These are phyloP conservation scores for Pseudorectes ferrugineus DNA, from an alignment of 2,113 vertebrate species.

Conservation along the genomic window DNA sequence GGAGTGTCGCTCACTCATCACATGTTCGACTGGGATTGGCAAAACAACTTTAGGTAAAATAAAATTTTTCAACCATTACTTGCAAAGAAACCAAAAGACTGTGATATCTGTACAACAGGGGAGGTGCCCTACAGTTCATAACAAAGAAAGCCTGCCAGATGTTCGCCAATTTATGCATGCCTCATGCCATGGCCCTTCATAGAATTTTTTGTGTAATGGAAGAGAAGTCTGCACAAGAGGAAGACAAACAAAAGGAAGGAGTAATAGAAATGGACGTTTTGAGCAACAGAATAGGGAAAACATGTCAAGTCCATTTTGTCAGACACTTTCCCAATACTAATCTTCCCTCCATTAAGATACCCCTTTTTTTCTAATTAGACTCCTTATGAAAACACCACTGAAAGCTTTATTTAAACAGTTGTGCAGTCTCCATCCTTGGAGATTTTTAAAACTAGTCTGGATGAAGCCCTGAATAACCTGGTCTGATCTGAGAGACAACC, in stretches of 20 bases:
- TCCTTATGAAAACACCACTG: not conserved
- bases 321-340: not conserved
- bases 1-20: not conserved
- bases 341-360: not conserved
- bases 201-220: not conserved
- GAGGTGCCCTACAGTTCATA: not conserved
- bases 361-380: not conserved
- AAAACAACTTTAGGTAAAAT: not conserved
- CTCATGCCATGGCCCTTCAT: not conserved
- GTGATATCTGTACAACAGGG: not conserved
- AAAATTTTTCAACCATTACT: not conserved
- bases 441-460: not conserved
- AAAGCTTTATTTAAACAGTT: not conserved
- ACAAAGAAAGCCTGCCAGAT: not conserved
- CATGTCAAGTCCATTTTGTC: slow-evolving; percentile 26
- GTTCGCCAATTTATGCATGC: not conserved
- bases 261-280: slow-evolving; percentile 5
- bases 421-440: not conserved
- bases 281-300: slow-evolving; percentile 20
- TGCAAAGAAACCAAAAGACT: not conserved
- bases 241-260: slow-evolving; percentile 10
- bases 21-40: not conserved
- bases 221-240: not conserved
- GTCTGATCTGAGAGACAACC: not conserved
- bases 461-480: not conserved